These are phyloP conservation scores for Plusia festucae DNA, from an alignment of 2,888 invertebrate genomes.

Conservation along the genomic window DNA sequence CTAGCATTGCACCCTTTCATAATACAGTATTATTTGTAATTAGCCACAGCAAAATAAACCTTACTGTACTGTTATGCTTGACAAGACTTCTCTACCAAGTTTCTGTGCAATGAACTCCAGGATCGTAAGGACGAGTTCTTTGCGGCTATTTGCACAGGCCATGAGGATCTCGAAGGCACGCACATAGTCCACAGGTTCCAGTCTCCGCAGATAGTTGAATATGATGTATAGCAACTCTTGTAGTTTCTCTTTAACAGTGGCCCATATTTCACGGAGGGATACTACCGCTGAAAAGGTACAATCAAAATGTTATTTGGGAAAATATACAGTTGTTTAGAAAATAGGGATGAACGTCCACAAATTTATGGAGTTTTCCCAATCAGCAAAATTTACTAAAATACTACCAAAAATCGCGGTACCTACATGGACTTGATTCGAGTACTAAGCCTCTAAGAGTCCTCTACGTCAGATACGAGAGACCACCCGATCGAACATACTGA, in stretches of 20 bases:
- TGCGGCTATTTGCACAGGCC: conserved; percentile 66
- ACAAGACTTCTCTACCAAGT: conserved; percentile 72
- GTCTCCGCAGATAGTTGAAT: conserved; percentile 73
- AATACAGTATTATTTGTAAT: neutral
- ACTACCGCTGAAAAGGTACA: conserved; percentile 69
- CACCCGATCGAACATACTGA: too few relatives aligned
- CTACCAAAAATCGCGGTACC: too few relatives aligned
- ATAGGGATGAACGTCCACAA: too few relatives aligned
- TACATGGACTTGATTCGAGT: too few relatives aligned
- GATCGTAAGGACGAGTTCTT: conserved; percentile 75
- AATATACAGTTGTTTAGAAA: too few relatives aligned
- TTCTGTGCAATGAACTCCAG: conserved; percentile 78
- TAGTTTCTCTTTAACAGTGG: conserved; percentile 69
- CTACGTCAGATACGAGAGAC: too few relatives aligned
- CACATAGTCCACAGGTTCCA: conserved; percentile 72
- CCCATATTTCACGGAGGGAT: conserved; percentile 79
- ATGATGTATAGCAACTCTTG: conserved; percentile 76
- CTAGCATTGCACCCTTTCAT: neutral
- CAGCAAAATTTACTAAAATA: too few relatives aligned
- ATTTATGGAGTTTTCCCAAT: too few relatives aligned
- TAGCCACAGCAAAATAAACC: neutral
- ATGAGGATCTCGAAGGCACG: conserved; percentile 74
- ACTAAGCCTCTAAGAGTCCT: too few relatives aligned
- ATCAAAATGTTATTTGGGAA: neutral
- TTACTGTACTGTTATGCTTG: conserved; percentile 59